Evolutionary conservation across 1,140 invertebrate species (phyloP).

Genomic region (Alviniconcha marisindica): DNA sequence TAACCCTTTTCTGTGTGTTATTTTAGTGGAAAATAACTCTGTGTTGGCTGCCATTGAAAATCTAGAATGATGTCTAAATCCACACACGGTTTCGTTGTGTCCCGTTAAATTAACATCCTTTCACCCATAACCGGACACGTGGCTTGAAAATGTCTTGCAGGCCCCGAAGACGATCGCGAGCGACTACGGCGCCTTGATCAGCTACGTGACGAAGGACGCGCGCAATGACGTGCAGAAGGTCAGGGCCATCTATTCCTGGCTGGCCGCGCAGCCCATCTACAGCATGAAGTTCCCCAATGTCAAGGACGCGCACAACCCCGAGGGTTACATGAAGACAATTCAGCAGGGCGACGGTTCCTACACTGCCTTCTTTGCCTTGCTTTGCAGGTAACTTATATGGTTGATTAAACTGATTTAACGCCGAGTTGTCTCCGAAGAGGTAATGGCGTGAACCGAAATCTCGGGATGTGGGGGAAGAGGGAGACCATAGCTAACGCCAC

Average conservation of each 20-base stretch:
- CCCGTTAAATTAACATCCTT: background rate
- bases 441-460: too few species aligned
- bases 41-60: too few species aligned
- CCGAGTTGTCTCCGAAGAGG: too few species aligned
- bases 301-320: conserved; percentile 48
- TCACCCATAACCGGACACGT: background rate
- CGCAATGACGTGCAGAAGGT: conserved; percentile 49
- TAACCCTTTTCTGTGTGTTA: too few species aligned
- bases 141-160: conserved; percentile 28
- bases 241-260: conserved; percentile 56
- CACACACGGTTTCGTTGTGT: background rate
- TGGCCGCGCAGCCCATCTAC: conserved; percentile 46
- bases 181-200: conserved; percentile 46
- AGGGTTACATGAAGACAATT: conserved; percentile 55
- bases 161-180: conserved; percentile 37
- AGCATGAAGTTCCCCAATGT: conserved; percentile 39
- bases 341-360: conserved; percentile 49
- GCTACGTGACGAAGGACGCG: conserved; percentile 46
- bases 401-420: too few species aligned
- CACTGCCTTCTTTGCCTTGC: conserved; percentile 50
- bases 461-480: too few species aligned
- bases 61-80: background rate
- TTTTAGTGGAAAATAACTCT: too few species aligned
- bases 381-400: too few species aligned
- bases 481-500: too few species aligned